Percentiles rank a stretch among this genome's conserved stretches.
These are phyloP conservation scores for Nettapus auritus DNA, from an alignment of 2,113 vertebrate genomes.

Conservation along the genomic window DNA sequence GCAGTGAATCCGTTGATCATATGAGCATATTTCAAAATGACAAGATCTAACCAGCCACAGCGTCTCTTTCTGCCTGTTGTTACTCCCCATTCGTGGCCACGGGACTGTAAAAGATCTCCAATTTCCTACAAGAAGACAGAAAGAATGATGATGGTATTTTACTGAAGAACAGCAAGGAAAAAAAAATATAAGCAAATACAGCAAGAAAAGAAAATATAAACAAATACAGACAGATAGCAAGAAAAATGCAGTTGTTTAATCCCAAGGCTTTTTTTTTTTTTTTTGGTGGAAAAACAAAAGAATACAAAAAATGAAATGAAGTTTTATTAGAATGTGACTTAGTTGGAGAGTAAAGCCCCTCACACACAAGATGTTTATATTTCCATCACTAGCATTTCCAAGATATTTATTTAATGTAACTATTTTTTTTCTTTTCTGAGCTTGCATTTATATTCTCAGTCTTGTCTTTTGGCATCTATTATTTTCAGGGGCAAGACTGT, in stretches of 20 bases:
- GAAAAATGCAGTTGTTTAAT: neutral
- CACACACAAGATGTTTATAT: neutral
- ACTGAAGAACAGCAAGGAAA: neutral
- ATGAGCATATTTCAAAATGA: constrained; percentile 94
- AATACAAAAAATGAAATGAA: neutral
- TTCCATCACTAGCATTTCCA: neutral
- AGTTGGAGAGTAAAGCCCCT: neutral
- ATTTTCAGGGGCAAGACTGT: neutral
- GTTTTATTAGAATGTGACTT: neutral
- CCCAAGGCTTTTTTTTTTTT: neutral
- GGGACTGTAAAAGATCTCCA: constrained; percentile 92
- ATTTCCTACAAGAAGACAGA: constrained; percentile 77
- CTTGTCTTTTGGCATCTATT: neutral
- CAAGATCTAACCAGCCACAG: constrained; percentile 96
- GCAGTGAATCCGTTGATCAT: constrained; percentile 98
- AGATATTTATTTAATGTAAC: neutral
- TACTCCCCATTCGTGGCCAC: constrained; percentile 95
- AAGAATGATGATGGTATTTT: neutral
- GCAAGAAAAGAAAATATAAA: too few species aligned
- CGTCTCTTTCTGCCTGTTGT: constrained; percentile 96
- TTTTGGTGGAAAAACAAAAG: neutral
- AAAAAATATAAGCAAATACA: neutral
- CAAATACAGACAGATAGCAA: rapidly evolving
- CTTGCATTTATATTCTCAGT: neutral
- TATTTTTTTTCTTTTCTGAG: neutral